phyloP scores from a whole-genome alignment of 2,113 vertebrate species.

The Phocoena sinus region DNA sequence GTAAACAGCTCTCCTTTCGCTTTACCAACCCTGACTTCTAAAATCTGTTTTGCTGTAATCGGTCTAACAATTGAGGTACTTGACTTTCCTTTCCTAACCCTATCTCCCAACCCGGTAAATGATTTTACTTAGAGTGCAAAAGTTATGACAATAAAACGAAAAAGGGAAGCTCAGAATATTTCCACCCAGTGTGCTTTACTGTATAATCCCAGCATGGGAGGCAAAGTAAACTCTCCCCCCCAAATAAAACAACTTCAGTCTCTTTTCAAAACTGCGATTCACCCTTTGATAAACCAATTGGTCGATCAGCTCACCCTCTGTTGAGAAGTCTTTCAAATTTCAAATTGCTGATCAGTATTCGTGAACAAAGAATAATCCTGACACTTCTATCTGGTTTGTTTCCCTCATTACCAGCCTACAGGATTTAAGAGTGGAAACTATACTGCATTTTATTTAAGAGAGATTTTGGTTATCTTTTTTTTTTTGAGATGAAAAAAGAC shows the following conservation, averaged over 20 bases:
- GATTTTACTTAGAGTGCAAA: not conserved
- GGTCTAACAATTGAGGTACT: conserved; percentile 48
- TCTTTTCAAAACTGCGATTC: not conserved
- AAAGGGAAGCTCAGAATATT: not conserved
- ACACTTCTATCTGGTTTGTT: not conserved
- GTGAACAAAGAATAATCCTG: conserved; percentile 3
- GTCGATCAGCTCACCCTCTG: not conserved
- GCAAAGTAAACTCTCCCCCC: not conserved
- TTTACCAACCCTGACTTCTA: conserved; percentile 61
- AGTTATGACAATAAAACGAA: not conserved
- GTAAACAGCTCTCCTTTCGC: conserved; percentile 81
- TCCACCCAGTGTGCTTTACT: not conserved
- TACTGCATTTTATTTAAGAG: not conserved
- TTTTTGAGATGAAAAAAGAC: not conserved
- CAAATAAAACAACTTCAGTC: not conserved
- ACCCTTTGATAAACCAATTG: not conserved
- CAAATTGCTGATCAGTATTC: not conserved
- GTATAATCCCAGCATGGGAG: not conserved
- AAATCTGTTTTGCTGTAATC: conserved; percentile 46
- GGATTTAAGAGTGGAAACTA: not conserved
- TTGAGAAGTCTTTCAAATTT: not conserved
- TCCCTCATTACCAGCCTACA: not conserved
- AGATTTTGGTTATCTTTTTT: not conserved
- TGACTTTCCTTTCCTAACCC: conserved; percentile 40
- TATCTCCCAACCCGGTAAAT: not conserved